Percentiles rank a stretch among this genome's conserved stretches.
Evolutionary conservation across 2,888 invertebrate species (phyloP).

Genomic region (Cantharis lateralis): DNA sequence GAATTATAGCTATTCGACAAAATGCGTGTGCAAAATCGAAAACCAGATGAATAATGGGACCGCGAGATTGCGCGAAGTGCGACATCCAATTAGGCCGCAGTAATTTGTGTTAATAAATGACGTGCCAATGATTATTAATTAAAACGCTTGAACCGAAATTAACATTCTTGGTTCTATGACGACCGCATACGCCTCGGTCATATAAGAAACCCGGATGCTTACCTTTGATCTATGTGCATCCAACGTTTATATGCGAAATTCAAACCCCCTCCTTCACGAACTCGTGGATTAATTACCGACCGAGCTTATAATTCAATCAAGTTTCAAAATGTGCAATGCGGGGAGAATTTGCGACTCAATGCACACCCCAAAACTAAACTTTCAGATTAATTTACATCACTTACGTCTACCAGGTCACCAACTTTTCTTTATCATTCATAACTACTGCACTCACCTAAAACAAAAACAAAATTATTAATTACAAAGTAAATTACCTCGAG

Average conservation of each 20-base stretch:
- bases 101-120: constrained; percentile 53
- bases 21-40: constrained; percentile 39
- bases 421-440: not conserved
- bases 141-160: constrained; percentile 45
- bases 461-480: constrained; percentile 25
- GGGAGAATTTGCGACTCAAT: constrained; percentile 36
- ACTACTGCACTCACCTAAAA: constrained; percentile 42
- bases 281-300: constrained; percentile 35
- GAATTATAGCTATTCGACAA: constrained; percentile 44
- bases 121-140: constrained; percentile 55
- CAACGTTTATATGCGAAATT: constrained; percentile 21
- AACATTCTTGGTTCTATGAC: constrained; percentile 42
- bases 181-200: constrained; percentile 29
- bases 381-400: constrained; percentile 31
- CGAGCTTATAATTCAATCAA: constrained; percentile 41
- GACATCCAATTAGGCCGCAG: constrained; percentile 51
- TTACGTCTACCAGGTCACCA: constrained; percentile 20
- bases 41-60: constrained; percentile 46
- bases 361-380: constrained; percentile 27
- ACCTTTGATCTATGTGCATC: constrained; percentile 21
- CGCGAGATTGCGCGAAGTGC: constrained; percentile 46
- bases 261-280: constrained; percentile 8
- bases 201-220: constrained; percentile 21
- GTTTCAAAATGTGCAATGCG: constrained; percentile 37
- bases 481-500: not conserved